Conservation (phyloP, 35 echinoderm and acorn worm species). For the Lytechinus variegatus region DNA sequence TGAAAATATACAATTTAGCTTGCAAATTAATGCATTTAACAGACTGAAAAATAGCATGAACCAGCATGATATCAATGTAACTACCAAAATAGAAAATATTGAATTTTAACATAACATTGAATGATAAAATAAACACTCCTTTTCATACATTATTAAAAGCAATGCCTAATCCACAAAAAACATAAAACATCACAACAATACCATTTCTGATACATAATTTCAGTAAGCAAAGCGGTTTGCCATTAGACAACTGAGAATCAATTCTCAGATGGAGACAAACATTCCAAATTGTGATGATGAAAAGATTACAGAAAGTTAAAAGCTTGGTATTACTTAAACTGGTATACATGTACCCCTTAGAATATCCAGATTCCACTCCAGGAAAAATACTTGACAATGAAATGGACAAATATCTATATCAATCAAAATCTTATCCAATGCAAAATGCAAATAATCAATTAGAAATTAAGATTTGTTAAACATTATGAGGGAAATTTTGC, state of each 20-base stretch:
- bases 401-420: too few species aligned
- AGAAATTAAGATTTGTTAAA: too few species aligned
- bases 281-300: too few species aligned
- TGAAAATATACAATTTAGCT: neutral
- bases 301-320: too few species aligned
- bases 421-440: too few species aligned
- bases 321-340: too few species aligned
- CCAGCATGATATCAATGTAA: neutral
- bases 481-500: too few species aligned
- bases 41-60: constrained; percentile 10
- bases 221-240: neutral
- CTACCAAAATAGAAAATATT: neutral
- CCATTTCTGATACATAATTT: neutral
- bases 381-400: too few species aligned
- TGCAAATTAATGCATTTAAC: constrained; percentile 2
- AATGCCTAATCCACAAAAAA: neutral
- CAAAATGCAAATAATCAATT: too few species aligned
- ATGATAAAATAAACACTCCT: neutral
- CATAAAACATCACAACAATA: neutral
- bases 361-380: too few species aligned
- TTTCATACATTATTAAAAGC: neutral
- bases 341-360: too few species aligned
- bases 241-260: neutral
- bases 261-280: too few species aligned
- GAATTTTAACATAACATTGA: neutral